Evolutionary conservation across 2,797 vertebrate species (phyloP), one percentile per base, ranked within the genome.

Genomic region (Enoplosus armatus): DNA sequence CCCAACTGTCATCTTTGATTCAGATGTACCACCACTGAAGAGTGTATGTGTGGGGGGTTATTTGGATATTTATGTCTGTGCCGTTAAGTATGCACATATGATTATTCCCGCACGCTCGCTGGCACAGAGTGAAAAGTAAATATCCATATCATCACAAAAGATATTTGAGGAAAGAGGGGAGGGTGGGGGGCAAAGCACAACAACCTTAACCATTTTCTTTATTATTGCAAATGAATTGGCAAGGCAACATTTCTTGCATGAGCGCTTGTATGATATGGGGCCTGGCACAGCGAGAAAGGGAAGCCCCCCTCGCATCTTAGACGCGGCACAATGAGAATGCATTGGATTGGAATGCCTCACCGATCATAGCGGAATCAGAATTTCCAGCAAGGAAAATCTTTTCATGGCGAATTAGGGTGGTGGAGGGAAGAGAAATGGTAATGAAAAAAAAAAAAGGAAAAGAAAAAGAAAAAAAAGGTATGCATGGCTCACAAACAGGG

Each of bases 371-470:
- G 94, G 97, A 99, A 98, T 99, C 97, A 97, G 97, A 98, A 98
- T 99, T 98, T 99, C 97, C 97, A 98, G 97, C 98, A 97, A 98
- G 98, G 97, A 98, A 98, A 99, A 99, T 98, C 98, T 99, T 98
- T 99, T 99, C 98, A 99, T 95, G 97, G 97, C 93, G 97, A 99
- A 99, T 99, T 98, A 99, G 95, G 71, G 84, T 62, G 82, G 83
- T 72, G 84, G 95, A 96, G 95, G 96, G 96, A 97, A 84, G 77
- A 96, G 96, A 97, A 96, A 97, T 96, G 96, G 96, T 96, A 96
- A 97, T 97, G 96, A 96, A 96, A 96, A 90, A 90, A 85, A 95
- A 94, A 95, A 93, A 95, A 50, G 69, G 94, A 94, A 27, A 95
- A 48, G 92, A 94, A 94, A 94, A 93, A 94, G 3, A 94, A 95